phyloP scores from a whole-genome alignment of 2,888 invertebrate genomes.

The Rapana venosa region DNA sequence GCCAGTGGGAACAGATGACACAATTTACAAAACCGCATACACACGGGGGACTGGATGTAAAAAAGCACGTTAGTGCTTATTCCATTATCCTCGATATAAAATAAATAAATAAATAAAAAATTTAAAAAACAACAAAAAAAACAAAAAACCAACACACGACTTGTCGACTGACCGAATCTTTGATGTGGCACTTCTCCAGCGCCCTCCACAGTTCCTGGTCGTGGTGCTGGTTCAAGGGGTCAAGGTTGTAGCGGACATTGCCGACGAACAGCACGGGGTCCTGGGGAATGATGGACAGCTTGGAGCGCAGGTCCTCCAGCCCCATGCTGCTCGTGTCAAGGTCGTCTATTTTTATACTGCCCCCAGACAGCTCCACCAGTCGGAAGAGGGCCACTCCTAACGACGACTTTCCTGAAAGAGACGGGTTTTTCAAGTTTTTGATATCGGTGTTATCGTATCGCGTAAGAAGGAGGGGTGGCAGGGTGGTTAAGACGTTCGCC shows the following conservation, averaged over 20 bases:
- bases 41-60: too few relatives aligned
- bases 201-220: constrained; percentile 76
- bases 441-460: too few relatives aligned
- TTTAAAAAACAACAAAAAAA: too few relatives aligned
- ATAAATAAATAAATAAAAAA: too few relatives aligned
- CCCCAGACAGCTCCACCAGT: constrained; percentile 81
- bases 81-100: too few relatives aligned
- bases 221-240: constrained; percentile 74
- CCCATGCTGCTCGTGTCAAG: constrained; percentile 80
- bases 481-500: too few relatives aligned
- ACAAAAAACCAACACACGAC: too few relatives aligned
- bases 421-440: too few relatives aligned
- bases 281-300: constrained; percentile 81
- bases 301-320: constrained; percentile 81
- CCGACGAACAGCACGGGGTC: constrained; percentile 84
- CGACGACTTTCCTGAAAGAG: constrained; percentile 81
- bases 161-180: constrained; percentile 78
- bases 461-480: too few relatives aligned
- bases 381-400: constrained; percentile 82
- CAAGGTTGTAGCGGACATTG: constrained; percentile 80
- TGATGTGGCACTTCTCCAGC: constrained; percentile 76
- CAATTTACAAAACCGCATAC: too few relatives aligned
- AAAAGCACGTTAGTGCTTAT: too few relatives aligned
- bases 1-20: too few relatives aligned
- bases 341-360: constrained; percentile 81